A percentile compares a stretch with the other conserved stretches of the same genome.
Conservation (phyloP, 2,797 vertebrate genomes). For the Oreochromis grahami region DNA sequence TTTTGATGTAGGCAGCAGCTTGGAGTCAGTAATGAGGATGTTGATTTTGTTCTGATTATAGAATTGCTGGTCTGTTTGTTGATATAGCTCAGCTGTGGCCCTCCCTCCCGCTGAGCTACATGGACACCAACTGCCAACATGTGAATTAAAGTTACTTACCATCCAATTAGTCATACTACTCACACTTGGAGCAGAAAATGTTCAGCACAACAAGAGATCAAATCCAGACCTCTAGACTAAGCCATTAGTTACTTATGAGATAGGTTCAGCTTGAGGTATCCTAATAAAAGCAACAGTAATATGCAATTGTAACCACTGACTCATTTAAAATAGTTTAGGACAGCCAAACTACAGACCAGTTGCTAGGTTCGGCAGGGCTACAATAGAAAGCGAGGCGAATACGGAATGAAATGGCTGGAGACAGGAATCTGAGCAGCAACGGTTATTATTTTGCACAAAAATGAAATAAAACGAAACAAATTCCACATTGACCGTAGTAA, state of each 20-base stretch:
- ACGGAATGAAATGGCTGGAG: no score
- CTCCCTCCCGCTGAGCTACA: conserved; percentile 59
- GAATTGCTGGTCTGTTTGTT: conserved; percentile 65
- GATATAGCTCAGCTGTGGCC: conserved; percentile 60
- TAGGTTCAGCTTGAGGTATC: neutral
- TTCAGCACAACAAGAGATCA: conserved; percentile 48
- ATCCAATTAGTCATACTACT: conserved; percentile 67
- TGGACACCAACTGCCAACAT: conserved; percentile 66
- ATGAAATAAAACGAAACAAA: no score
- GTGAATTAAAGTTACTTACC: conserved; percentile 67
- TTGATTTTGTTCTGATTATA: conserved; percentile 72
- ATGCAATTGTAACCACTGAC: no score
- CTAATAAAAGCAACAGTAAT: neutral
- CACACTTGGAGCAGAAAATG: conserved; percentile 37
- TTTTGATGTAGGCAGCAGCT: conserved; percentile 60
- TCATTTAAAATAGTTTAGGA: no score
- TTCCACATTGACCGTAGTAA: no score
- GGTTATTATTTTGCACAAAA: no score
- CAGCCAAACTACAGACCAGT: no score
- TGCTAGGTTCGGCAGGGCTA: no score
- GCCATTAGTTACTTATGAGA: conserved; percentile 2
- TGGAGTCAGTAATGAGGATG: conserved; percentile 71
- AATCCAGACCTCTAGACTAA: conserved; percentile 15
- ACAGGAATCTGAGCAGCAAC: no score
- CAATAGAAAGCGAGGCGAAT: no score